These are phyloP conservation scores for Zaprionus tsacasi DNA, from an alignment of 1,140 invertebrate genomes.

Conservation along the genomic window DNA sequence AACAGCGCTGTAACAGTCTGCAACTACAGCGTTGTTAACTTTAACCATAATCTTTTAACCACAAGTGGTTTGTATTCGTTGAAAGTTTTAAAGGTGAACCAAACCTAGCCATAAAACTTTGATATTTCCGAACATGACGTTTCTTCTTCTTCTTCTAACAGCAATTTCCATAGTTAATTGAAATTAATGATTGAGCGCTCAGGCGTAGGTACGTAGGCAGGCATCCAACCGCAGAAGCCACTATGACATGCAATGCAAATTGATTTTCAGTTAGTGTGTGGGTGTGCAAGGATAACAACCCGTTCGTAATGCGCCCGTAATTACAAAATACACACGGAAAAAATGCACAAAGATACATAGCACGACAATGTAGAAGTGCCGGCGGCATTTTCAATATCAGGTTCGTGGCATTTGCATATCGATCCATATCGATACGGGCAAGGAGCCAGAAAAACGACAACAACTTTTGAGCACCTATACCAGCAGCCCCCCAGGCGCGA, in stretches of 20 bases:
- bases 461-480: conserved; percentile 9
- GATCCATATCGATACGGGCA: conserved; percentile 45
- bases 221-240: conserved; percentile 16
- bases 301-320: conserved; percentile 61
- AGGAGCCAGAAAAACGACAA: conserved; percentile 5
- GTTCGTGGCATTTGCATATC: conserved; percentile 77
- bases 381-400: conserved; percentile 68
- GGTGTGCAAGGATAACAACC: conserved; percentile 58
- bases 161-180: conserved; percentile 58
- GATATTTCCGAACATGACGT: neutral
- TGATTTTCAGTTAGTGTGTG: conserved; percentile 52
- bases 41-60: neutral
- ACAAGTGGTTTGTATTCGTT: neutral
- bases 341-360: conserved; percentile 4
- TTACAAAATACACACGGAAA: conserved; percentile 62
- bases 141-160: conserved; percentile 23
- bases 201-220: conserved; percentile 11
- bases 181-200: conserved; percentile 63
- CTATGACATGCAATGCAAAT: conserved; percentile 54
- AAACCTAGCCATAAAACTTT: neutral
- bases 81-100: neutral
- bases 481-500: neutral
- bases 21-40: conserved; percentile 4
- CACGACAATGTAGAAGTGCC: conserved; percentile 22
- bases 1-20: conserved; percentile 35